Evolutionary conservation across 2,888 invertebrate genomes (phyloP).

Genomic region (Acanthosepion lycidas): DNA sequence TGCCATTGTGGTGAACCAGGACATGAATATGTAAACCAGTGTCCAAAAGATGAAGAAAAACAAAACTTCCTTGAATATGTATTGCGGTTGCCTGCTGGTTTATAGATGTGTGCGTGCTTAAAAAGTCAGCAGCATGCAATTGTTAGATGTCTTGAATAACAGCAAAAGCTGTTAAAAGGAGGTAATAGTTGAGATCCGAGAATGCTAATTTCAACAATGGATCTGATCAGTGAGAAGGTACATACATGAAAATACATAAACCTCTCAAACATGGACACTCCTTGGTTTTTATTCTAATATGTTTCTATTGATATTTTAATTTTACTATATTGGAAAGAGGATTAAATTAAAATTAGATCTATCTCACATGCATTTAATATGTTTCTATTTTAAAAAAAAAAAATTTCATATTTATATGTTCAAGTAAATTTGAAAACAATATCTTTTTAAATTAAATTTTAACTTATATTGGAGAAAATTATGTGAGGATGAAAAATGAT

Average conservation of each 20-base stretch:
- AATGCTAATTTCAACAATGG: background rate
- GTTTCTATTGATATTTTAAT: background rate
- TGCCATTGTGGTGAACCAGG: conserved; percentile 37
- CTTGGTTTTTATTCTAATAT: background rate
- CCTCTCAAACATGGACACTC: background rate
- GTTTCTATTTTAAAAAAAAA: no score
- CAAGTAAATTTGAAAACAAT: no score
- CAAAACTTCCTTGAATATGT: conserved; percentile 13
- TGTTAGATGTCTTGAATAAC: conserved; percentile 18
- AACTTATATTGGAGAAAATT: no score
- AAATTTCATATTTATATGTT: no score
- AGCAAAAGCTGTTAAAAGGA: background rate
- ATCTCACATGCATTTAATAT: background rate
- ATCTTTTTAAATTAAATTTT: no score
- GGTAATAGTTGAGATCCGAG: no score
- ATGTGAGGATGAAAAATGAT: no score
- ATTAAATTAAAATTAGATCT: background rate
- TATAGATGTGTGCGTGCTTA: background rate
- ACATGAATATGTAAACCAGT: conserved; percentile 35
- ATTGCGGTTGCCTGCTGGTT: background rate
- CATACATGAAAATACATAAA: background rate
- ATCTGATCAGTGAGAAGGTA: background rate
- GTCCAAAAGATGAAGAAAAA: conserved; percentile 36
- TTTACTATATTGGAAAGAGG: background rate
- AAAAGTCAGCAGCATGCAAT: background rate